phyloP scores from a whole-genome alignment of 2,113 vertebrate genomes.

The Gasterosteus aculeatus region DNA sequence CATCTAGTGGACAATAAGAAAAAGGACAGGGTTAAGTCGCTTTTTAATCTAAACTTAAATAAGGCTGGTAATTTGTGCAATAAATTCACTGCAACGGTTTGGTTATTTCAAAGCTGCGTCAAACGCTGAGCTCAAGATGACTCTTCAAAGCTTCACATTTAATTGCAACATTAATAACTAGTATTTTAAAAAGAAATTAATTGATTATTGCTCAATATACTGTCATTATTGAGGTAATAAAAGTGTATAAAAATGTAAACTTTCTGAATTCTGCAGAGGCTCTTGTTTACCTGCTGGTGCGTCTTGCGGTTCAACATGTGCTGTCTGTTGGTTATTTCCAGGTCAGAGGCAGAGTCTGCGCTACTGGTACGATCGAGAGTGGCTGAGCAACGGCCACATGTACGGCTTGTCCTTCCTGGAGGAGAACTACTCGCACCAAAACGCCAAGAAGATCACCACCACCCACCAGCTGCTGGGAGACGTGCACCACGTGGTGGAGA shows the following conservation, averaged over 20 bases:
- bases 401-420: slow-evolving; percentile 92
- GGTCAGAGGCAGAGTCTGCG: slow-evolving; percentile 94
- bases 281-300: too few species aligned
- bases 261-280: too few species aligned
- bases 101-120: too few species aligned
- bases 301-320: not conserved
- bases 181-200: too few species aligned
- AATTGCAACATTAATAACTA: not conserved
- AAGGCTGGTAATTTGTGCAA: too few species aligned
- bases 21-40: not conserved
- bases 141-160: not conserved
- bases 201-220: not conserved
- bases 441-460: slow-evolving; percentile 94
- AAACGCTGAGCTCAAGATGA: not conserved
- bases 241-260: not conserved
- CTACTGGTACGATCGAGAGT: slow-evolving; percentile 97
- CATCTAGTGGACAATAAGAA: slow-evolving; percentile 16
- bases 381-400: slow-evolving; percentile 94
- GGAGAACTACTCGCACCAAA: slow-evolving; percentile 97
- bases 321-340: slow-evolving; percentile 55
- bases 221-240: not conserved
- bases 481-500: slow-evolving; percentile 91
- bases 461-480: slow-evolving; percentile 97
- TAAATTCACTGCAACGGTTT: not conserved
- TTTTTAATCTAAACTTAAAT: not conserved